Percentiles rank a stretch among this genome's conserved stretches.
Evolutionary conservation across 2,888 invertebrate genomes (phyloP).

Genomic region (Clitarchus hookeri): DNA sequence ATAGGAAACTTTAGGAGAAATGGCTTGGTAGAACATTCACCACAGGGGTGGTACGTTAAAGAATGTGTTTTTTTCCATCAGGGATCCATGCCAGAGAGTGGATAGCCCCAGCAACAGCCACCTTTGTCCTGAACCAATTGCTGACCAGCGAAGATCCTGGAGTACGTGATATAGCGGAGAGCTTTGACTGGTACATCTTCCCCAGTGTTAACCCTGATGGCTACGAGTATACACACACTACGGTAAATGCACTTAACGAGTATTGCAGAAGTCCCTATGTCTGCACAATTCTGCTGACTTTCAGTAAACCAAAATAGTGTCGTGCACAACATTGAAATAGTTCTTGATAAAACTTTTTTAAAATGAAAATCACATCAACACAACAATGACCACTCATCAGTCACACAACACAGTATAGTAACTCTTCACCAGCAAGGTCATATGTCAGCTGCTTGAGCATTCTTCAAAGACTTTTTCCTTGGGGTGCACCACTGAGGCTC

Average conservation of each 20-base stretch:
- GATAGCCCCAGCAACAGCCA: slow-evolving; percentile 72
- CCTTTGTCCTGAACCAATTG: slow-evolving; percentile 71
- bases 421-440: background rate
- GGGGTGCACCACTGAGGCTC: no score
- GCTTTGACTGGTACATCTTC: slow-evolving; percentile 75
- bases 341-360: background rate
- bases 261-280: no score
- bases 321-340: no score
- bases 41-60: background rate
- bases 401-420: background rate
- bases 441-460: no score
- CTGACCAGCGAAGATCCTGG: slow-evolving; percentile 63
- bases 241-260: slow-evolving; percentile 56
- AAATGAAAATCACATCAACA: background rate
- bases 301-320: no score
- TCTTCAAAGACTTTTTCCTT: no score
- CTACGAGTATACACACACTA: slow-evolving; percentile 66
- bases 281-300: no score
- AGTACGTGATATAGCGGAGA: slow-evolving; percentile 64
- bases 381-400: background rate
- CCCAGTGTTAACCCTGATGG: slow-evolving; percentile 77
- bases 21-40: background rate
- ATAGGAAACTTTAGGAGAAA: background rate
- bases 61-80: background rate
- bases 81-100: slow-evolving; percentile 69